Percentiles rank a stretch among this genome's conserved stretches.
Conservation (phyloP, 2,113 vertebrate species). For the Menidia beryllina region DNA sequence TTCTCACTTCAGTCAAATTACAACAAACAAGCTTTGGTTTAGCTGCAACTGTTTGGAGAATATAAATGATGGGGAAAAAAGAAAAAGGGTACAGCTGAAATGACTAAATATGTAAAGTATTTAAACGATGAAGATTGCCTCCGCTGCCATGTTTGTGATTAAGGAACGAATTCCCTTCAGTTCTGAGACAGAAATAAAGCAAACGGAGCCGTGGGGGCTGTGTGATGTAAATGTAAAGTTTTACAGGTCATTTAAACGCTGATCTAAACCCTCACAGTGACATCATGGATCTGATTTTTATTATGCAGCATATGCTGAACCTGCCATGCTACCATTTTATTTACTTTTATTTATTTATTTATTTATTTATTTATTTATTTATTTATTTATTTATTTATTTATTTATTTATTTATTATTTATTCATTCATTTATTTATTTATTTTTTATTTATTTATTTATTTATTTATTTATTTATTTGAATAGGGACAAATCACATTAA, state of each 20-base stretch:
- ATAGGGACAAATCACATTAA: too few relatives aligned
- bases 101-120: slow-evolving; percentile 29
- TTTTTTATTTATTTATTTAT: too few relatives aligned
- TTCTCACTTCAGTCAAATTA: slow-evolving; percentile 27
- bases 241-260: background rate
- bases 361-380: too few relatives aligned
- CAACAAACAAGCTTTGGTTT: slow-evolving; percentile 26
- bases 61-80: slow-evolving; percentile 5
- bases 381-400: too few relatives aligned
- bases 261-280: slow-evolving; percentile 1
- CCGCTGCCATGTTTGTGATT: slow-evolving; percentile 26
- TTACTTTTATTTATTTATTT: too few relatives aligned
- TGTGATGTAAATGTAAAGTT: slow-evolving; percentile 6
- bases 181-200: slow-evolving; percentile 27
- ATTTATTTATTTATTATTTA: too few relatives aligned
- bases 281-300: background rate
- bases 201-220: slow-evolving; percentile 20
- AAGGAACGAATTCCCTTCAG: slow-evolving; percentile 44
- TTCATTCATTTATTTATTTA: too few relatives aligned
- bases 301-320: background rate
- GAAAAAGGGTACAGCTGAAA: slow-evolving; percentile 15
- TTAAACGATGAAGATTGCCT: slow-evolving; percentile 20
- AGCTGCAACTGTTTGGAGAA: slow-evolving; percentile 21
- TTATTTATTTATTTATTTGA: too few relatives aligned
- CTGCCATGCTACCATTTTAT: background rate